Conservation (phyloP, 2,113 vertebrate genomes). For the Condylura cristata region DNA sequence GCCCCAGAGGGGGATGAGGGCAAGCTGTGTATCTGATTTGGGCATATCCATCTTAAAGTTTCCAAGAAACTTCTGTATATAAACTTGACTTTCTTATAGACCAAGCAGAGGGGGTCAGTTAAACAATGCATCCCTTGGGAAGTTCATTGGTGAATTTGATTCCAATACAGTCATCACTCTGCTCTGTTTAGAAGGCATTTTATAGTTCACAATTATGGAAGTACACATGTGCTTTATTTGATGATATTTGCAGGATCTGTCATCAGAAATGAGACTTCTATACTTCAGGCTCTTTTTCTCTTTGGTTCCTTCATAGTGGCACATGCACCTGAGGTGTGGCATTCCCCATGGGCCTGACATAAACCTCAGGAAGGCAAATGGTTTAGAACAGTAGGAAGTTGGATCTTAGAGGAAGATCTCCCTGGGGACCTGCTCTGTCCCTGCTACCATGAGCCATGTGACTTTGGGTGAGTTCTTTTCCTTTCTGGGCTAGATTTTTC, state of each 20-base stretch:
- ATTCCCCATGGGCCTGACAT: background rate
- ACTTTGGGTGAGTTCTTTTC: background rate
- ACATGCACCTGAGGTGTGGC: background rate
- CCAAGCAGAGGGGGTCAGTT: background rate
- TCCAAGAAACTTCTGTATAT: background rate
- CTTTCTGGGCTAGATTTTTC: background rate
- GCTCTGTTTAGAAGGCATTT: background rate
- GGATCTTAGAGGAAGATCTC: background rate
- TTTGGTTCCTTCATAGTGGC: background rate
- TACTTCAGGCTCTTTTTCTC: background rate
- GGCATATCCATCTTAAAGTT: background rate
- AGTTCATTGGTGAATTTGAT: background rate
- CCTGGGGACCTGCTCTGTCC: background rate
- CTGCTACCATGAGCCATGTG: background rate
- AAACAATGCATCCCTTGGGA: background rate
- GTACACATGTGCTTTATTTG: background rate
- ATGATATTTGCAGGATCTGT: background rate
- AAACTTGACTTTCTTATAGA: background rate
- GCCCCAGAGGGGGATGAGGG: too few species aligned
- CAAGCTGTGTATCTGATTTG: background rate
- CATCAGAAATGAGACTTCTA: background rate
- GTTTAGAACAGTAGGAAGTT: background rate
- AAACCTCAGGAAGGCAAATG: background rate
- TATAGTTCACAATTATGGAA: background rate
- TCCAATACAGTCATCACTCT: background rate